Conservation (phyloP, 2,113 vertebrate species). For the Halichoeres trimaculatus region DNA sequence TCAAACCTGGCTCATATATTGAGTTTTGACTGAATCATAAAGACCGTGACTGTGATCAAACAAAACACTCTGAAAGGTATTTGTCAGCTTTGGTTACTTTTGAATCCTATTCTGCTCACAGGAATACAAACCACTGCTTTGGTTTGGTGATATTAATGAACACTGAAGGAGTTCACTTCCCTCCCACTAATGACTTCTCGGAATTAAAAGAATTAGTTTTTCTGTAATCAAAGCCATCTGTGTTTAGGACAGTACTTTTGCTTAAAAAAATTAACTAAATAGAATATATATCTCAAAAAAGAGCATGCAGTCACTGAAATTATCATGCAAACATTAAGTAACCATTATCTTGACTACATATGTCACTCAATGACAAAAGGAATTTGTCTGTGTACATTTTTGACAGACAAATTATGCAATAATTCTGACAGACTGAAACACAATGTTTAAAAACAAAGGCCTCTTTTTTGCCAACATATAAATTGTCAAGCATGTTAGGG, state of each 20-base stretch:
- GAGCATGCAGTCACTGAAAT: background rate
- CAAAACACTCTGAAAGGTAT: conserved; percentile 7
- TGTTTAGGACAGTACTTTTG: background rate
- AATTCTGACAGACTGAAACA: background rate
- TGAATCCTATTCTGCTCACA: too few relatives aligned
- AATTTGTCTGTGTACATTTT: too few relatives aligned
- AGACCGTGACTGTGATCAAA: conserved; percentile 17
- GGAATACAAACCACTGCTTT: background rate
- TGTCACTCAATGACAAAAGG: too few relatives aligned
- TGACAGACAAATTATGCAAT: too few relatives aligned
- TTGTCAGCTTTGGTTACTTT: background rate
- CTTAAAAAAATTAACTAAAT: background rate
- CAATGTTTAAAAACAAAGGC: background rate
- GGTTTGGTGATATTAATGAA: too few relatives aligned
- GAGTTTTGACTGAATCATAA: conserved; percentile 28
- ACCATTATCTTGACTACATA: too few relatives aligned
- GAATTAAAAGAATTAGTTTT: conserved; percentile 21
- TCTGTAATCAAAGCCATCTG: conserved; percentile 36
- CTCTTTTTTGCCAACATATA: background rate
- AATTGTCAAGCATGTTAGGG: too few relatives aligned
- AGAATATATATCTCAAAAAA: conserved; percentile 24
- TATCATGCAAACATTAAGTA: background rate
- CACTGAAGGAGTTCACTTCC: conserved; percentile 18
- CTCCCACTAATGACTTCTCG: conserved; percentile 32
- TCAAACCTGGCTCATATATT: conserved; percentile 16